phyloP scores from a whole-genome alignment of 1,140 invertebrate genomes.

The Pemphigus obesinymphae region DNA sequence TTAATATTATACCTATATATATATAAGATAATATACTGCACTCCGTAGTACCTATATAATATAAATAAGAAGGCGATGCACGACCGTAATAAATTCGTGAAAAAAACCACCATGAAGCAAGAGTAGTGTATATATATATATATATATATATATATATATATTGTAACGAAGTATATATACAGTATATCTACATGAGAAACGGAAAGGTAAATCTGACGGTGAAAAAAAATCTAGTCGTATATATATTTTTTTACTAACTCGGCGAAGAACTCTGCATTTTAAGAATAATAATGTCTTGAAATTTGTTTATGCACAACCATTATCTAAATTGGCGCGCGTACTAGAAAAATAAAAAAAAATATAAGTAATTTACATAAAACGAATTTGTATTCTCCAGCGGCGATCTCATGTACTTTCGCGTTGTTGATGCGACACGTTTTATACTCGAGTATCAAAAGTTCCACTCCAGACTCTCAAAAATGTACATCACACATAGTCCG shows the following conservation, averaged over 20 bases:
- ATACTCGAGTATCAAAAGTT: neutral
- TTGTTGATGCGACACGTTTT: neutral
- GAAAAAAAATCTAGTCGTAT: neutral
- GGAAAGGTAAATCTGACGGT: neutral
- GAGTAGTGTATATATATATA: too few relatives aligned
- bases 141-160: too few relatives aligned
- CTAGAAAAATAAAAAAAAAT: neutral
- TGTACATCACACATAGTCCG: neutral
- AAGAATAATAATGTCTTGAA: slow-evolving; percentile 2
- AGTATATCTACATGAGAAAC: too few relatives aligned
- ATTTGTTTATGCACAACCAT: slow-evolving; percentile 2
- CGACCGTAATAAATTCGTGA: slow-evolving; percentile 20
- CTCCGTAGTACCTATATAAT: neutral
- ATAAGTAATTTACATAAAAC: slow-evolving; percentile 12
- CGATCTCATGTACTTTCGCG: neutral
- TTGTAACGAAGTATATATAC: too few relatives aligned
- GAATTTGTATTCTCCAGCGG: slow-evolving; percentile 20
- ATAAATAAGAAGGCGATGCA: neutral
- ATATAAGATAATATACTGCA: neutral
- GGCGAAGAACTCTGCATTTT: neutral
- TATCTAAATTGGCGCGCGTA: slow-evolving; percentile 7
- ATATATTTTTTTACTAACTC: neutral
- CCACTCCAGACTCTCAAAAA: neutral
- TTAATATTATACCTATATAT: neutral
- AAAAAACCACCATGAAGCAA: neutral